phyloP scores from a whole-genome alignment of 2,888 invertebrate genomes.

The Lampropteryx suffumata region DNA sequence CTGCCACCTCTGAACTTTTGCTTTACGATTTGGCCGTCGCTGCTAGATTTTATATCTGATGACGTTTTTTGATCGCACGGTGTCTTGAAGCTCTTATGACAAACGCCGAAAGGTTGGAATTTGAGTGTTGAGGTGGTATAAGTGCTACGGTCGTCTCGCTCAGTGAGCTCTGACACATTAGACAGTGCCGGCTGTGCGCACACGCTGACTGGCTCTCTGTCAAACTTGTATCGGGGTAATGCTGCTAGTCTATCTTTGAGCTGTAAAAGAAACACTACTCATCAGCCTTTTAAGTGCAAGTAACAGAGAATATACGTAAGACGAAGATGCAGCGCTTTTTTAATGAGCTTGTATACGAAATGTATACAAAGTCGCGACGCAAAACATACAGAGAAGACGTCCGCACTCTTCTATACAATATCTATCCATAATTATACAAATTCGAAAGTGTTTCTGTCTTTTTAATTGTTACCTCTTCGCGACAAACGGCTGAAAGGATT shows the following conservation, averaged over 20 bases:
- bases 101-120: constrained; percentile 42
- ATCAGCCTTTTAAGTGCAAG: not conserved
- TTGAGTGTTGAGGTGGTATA: constrained; percentile 38
- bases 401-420: too few relatives aligned
- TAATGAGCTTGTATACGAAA: too few relatives aligned
- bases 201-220: constrained; percentile 50
- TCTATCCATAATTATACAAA: too few relatives aligned
- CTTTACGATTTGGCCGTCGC: constrained; percentile 40
- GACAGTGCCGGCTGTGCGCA: constrained; percentile 55
- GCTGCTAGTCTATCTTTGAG: constrained; percentile 59
- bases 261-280: constrained; percentile 45
- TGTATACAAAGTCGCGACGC: too few relatives aligned
- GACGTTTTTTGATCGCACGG: not conserved
- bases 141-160: constrained; percentile 47
- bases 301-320: too few relatives aligned
- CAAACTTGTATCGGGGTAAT: constrained; percentile 48
- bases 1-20: constrained; percentile 5
- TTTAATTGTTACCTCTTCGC: too few relatives aligned
- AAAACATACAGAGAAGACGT: too few relatives aligned
- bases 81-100: constrained; percentile 31
- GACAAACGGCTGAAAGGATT: too few relatives aligned
- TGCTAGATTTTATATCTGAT: constrained; percentile 37
- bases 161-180: constrained; percentile 57
- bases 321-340: too few relatives aligned
- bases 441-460: too few relatives aligned